Base-by-base conservation (phyloP, 2,113 vertebrate species). In the Scortum barcoo region DNA sequence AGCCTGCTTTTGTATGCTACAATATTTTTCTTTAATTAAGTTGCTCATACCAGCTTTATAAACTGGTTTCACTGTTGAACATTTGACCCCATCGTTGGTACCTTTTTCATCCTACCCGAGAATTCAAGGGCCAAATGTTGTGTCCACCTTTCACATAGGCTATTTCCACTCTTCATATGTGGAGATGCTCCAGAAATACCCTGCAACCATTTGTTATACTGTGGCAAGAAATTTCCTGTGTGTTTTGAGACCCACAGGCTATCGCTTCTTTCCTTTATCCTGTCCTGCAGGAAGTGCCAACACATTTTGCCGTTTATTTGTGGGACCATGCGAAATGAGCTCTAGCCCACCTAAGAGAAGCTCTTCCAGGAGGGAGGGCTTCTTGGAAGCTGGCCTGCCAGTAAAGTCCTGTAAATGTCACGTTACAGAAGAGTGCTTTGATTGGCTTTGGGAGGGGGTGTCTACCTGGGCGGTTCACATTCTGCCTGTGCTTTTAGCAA, bases 321-420 rank as follows among this genome's bases (percentile, higher is more conserved):
- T 74, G 69, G 78, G 63, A 79, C 82, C 48, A 57, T 63, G 68
- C 60, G 40, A 79, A 70, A 75, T 83, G 10, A 83, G 86, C 76
- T 83, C n/a, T 42, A 61, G 68, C 72, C 85, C 75, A 84, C 78
- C 86, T 38, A 48, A 66, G 79, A 73, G 24, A 63, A 56, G 38
- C 61, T 57, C 13, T 60, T 66, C 16, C 60, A 53, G 16, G 72
- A 65, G 67, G 68, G 56, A 77, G 57, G 19, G 14, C 57, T 80
- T 87, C 53, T 69, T 81, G 54, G 77, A 79, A 86, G 65, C 44
- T 9, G 44, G 40, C 48, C 46, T 10, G 22, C 28, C 62, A 58
- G 76, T 82, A 48, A 86, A 72, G 51, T 80, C 81, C 84, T 90
- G 71, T 72, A 85, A 91, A 87, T 80, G 78, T 87, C 79, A 81